These are phyloP conservation scores for Nebria brevicollis DNA, from an alignment of 2,888 invertebrate species.

Conservation along the genomic window DNA sequence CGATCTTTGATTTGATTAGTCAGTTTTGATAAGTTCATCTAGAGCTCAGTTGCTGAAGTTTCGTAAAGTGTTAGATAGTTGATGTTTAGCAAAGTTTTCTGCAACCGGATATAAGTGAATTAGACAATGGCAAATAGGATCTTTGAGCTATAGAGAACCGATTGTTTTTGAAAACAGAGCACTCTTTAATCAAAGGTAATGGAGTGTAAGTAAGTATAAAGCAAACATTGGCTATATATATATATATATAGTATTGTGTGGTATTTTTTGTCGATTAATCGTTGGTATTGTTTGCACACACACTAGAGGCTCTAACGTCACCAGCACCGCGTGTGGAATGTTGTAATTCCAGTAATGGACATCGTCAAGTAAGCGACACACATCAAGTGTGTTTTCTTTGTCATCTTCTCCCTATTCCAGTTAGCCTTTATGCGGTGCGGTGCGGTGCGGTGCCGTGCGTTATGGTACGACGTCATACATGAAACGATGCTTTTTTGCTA, in stretches of 20 bases:
- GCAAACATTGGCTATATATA: background rate
- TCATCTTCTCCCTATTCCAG: background rate
- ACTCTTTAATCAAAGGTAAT: too few species aligned
- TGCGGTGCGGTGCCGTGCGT: too few species aligned
- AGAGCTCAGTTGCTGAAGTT: too few species aligned
- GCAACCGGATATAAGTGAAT: too few species aligned
- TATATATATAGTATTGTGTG: background rate
- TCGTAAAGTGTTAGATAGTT: too few species aligned
- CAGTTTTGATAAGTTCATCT: too few species aligned
- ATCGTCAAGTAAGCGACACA: background rate
- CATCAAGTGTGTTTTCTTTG: background rate
- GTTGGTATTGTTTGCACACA: background rate
- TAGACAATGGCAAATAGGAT: too few species aligned
- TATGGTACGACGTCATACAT: background rate
- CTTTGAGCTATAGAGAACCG: too few species aligned
- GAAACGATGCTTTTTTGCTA: background rate
- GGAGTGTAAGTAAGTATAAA: background rate
- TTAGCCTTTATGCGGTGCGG: background rate
- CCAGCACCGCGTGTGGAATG: background rate
- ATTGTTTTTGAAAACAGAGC: too few species aligned
- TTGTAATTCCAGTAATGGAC: background rate
- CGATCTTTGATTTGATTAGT: too few species aligned
- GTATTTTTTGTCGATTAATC: background rate
- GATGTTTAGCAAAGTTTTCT: too few species aligned
- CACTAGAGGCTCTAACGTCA: background rate